Conservation (phyloP, 1,140 invertebrate genomes). For the Cataglyphis hispanica region DNA sequence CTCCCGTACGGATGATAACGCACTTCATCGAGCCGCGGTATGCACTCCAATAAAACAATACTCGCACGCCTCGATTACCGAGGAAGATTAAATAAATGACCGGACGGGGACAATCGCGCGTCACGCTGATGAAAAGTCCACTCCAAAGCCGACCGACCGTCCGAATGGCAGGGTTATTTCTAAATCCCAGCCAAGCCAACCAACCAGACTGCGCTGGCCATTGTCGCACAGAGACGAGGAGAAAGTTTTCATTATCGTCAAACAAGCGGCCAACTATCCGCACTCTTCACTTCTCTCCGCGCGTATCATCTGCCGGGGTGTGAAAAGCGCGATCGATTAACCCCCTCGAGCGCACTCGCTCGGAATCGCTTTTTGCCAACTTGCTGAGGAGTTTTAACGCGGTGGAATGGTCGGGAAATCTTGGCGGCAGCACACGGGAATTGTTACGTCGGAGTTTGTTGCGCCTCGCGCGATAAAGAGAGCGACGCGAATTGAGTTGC, state of each 20-base stretch:
- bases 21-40: constrained; percentile 58
- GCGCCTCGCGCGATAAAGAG: constrained; percentile 7
- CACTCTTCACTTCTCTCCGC: constrained; percentile 46
- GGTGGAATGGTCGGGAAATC: constrained; percentile 38
- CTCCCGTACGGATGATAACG: constrained; percentile 40
- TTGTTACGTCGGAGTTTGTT: constrained; percentile 39
- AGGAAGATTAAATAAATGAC: constrained; percentile 64
- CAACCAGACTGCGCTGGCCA: background rate
- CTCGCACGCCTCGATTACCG: constrained; percentile 55
- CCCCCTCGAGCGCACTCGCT: constrained; percentile 56
- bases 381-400: constrained; percentile 47
- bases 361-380: constrained; percentile 49
- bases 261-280: constrained; percentile 58
- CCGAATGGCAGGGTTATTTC: constrained; percentile 38
- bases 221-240: background rate
- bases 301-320: constrained; percentile 51
- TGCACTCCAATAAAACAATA: constrained; percentile 62
- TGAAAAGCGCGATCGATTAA: constrained; percentile 61
- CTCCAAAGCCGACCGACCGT: background rate
- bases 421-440: constrained; percentile 46
- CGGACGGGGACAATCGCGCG: constrained; percentile 57
- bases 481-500: constrained; percentile 25
- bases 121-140: constrained; percentile 61
- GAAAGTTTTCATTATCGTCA: constrained; percentile 62
- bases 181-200: constrained; percentile 55